Evolutionary conservation across 2,113 vertebrate genomes (phyloP), one percentile per base, ranked within the genome.

Genomic region (Toxotes chatareus): DNA sequence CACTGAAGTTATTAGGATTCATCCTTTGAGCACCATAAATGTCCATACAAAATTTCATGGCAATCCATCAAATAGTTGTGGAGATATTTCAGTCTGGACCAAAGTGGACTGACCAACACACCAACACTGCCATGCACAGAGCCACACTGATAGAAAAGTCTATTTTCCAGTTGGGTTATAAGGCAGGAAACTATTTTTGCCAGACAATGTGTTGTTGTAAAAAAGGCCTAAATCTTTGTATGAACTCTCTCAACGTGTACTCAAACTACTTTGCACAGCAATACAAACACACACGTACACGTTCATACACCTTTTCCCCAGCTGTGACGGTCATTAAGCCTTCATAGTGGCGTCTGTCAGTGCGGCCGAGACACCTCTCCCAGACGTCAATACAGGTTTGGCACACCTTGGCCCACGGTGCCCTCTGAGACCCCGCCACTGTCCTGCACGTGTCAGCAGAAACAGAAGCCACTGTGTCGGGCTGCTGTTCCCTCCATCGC

Each of bases 341-440:
- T 80, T 89, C 85, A 87, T 47, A 64, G 84, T 49, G 79, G 86
- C 78, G 83, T 91, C 88, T 64, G 80, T 91, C 92, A 92, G 86
- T 55, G 36, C 34, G 47, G 80, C 79, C 31, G 85, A 92, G 89
- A 91, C 90, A 85, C 80, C 73, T 88, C 83, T 90, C 79, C 91
- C 76, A 85, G 86, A 93, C 76, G 86, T 95, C 93, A 90, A 94
- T 94, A 94, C 88, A 65, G 76, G 84, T 91, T 93, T 94, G 93
- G 92, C 93, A 91, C 91, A 91, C 90, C 91, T 91, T 86, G 89
- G 84, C 91, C 87, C 78, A 44, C 77, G 14, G 63, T 80, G 91
- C 88, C 69, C 55, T 87, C 84, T 76, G 91, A 94, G 44, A 93
- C 88, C 90, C 72, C 82, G 46, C 63, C 82, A 40, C 83, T 87